phyloP scores from a whole-genome alignment of 2,888 invertebrate genomes.

The Pyrrhia umbra region DNA sequence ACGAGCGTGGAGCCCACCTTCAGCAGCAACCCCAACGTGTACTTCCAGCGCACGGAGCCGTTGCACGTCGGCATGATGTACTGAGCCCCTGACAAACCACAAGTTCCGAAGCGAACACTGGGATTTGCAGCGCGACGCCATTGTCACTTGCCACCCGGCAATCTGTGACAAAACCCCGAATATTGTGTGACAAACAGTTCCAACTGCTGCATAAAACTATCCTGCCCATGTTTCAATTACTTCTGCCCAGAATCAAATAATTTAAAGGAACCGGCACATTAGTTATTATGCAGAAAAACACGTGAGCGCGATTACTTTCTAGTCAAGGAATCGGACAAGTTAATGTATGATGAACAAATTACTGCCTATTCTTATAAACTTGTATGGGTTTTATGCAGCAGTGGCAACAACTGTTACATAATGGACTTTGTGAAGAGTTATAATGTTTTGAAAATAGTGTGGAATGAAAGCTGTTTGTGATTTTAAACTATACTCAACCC shows the following conservation, averaged over 20 bases:
- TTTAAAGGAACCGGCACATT: slow-evolving; percentile 23
- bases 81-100: slow-evolving; percentile 89
- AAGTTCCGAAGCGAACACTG: slow-evolving; percentile 87
- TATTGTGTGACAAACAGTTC: slow-evolving; percentile 53
- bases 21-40: slow-evolving; percentile 97
- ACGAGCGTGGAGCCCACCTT: slow-evolving; percentile 96
- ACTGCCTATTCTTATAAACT: slow-evolving; percentile 11
- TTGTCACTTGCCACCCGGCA: slow-evolving; percentile 61
- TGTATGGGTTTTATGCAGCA: slow-evolving; percentile 56
- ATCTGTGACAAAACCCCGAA: slow-evolving; percentile 49
- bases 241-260: slow-evolving; percentile 33
- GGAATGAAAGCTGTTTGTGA: slow-evolving; percentile 79
- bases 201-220: slow-evolving; percentile 60
- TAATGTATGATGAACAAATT: slow-evolving; percentile 7
- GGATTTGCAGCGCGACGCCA: slow-evolving; percentile 82
- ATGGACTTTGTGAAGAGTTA: slow-evolving; percentile 36
- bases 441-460: slow-evolving; percentile 54
- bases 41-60: slow-evolving; percentile 95
- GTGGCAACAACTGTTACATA: slow-evolving; percentile 51
- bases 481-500: slow-evolving; percentile 79
- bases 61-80: slow-evolving; percentile 98
- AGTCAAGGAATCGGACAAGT: slow-evolving; percentile 46
- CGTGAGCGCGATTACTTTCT: slow-evolving; percentile 41
- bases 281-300: slow-evolving; percentile 7
- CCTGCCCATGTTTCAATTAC: slow-evolving; percentile 1